A percentile compares a stretch with the other conserved stretches of the same genome.
Conservation (phyloP, 1,140 invertebrate species). For the Lamellibrachia luymesi region DNA sequence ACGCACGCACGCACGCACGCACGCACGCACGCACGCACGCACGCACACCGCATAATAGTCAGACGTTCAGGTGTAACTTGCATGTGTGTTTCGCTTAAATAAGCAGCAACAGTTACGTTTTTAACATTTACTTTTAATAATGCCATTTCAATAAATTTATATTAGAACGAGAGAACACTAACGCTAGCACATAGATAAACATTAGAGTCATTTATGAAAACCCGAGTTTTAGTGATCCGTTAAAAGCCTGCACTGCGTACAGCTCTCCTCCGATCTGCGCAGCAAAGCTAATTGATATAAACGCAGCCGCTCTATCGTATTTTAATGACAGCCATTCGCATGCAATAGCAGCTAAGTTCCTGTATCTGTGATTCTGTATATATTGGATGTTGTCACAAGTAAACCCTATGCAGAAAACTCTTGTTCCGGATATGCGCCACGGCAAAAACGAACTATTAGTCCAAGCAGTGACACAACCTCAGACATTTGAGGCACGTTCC, state of each 20-base stretch:
- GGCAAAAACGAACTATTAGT: background rate
- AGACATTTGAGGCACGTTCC: background rate
- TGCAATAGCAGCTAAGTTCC: background rate
- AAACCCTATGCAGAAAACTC: background rate
- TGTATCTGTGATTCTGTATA: background rate
- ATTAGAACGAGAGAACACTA: too few relatives aligned
- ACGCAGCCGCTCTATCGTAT: background rate
- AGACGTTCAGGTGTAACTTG: too few relatives aligned
- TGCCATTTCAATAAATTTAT: too few relatives aligned
- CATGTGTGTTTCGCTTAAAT: too few relatives aligned
- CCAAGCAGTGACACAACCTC: background rate
- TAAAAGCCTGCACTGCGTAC: background rate
- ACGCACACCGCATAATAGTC: too few relatives aligned
- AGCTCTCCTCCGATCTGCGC: background rate
- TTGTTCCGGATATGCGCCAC: background rate
- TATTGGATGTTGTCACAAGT: background rate
- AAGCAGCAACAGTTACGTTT: too few relatives aligned
- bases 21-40: too few relatives aligned
- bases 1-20: too few relatives aligned
- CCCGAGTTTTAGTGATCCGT: background rate
- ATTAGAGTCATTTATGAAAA: background rate
- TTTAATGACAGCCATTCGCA: background rate
- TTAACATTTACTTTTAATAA: too few relatives aligned
- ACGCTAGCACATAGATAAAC: too few relatives aligned
- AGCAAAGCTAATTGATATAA: conserved; percentile 31